These are phyloP conservation scores for Ochropacha duplaris DNA, from an alignment of 2,888 invertebrate species.

Conservation along the genomic window DNA sequence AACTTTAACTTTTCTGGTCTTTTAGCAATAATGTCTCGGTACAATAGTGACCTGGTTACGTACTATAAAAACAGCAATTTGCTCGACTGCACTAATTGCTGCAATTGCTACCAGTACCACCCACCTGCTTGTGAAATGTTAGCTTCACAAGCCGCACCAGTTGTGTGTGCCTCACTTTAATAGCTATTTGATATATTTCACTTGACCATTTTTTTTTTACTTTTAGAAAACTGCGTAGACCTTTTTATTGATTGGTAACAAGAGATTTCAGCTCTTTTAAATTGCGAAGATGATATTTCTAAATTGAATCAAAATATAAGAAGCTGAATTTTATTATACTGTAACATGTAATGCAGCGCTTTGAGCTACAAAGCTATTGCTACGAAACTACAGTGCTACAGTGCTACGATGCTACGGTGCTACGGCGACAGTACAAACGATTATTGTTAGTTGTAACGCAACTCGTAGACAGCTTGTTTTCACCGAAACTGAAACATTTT, in stretches of 20 bases:
- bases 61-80: neutral
- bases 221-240: neutral
- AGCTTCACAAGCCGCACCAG: neutral
- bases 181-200: neutral
- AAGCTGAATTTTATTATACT: neutral
- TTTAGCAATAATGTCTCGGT: neutral
- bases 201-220: neutral
- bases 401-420: neutral
- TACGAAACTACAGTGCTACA: neutral
- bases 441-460: neutral
- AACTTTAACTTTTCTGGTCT: neutral
- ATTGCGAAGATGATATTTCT: neutral
- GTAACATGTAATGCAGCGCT: neutral
- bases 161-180: neutral
- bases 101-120: neutral
- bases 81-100: neutral
- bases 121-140: neutral
- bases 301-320: neutral
- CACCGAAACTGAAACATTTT: neutral
- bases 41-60: neutral
- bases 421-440: neutral
- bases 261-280: too few relatives aligned
- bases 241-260: neutral
- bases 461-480: neutral
- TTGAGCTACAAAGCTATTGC: neutral